Base-by-base conservation (phyloP, 2,888 invertebrate genomes). In the Sycophila texana region DNA sequence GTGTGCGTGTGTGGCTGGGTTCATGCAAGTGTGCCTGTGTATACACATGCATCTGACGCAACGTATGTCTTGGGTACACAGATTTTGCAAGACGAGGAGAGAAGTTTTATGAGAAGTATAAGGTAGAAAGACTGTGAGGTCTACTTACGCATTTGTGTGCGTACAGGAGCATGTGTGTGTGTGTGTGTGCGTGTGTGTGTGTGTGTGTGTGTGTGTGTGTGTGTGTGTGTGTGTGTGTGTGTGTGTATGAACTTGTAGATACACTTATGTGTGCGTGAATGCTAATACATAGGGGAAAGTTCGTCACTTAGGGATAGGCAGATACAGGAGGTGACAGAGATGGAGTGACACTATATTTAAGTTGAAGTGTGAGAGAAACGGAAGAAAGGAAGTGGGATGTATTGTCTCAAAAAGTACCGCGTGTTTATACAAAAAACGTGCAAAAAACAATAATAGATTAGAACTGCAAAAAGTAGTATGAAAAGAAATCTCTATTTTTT, bases 321-420 rank as follows among this genome's bases (percentile, higher is more conserved):
- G 26, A 22, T 71, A 61, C 13, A 16, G 39, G 51, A 14, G 55
- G 53, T 51, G 53, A n/a, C n/a, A 7, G 16, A 14, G 20, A 26
- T 26, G 26, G 26, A 26, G 3, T 26, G 2, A 26, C 26, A 26
- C 26, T 26, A n/a, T n/a, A n/a, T n/a, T n/a, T n/a, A 26, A 26
- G 26, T 18, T 53, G 30, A 30, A 70, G 70, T 58, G 53, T 39
- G 58, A 71, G 58, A 71, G 30, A 71, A 26, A 49, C 26, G 60
- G 51, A 18, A 72, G 63, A 72, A 47, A 26, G 26, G 51, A 51
- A 51, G 16, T 18, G 49, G 61, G 26, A 47, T 14, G 51, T 39
- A 68, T 13, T 68, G 39, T 57, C 2, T 16, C 4, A 4, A 47
- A 30, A 61, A 18, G 49, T n/a, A 26, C 14, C 14, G 51, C 14